Evolutionary conservation across 2,888 invertebrate species (phyloP).

Genomic region (Ischnura elegans): DNA sequence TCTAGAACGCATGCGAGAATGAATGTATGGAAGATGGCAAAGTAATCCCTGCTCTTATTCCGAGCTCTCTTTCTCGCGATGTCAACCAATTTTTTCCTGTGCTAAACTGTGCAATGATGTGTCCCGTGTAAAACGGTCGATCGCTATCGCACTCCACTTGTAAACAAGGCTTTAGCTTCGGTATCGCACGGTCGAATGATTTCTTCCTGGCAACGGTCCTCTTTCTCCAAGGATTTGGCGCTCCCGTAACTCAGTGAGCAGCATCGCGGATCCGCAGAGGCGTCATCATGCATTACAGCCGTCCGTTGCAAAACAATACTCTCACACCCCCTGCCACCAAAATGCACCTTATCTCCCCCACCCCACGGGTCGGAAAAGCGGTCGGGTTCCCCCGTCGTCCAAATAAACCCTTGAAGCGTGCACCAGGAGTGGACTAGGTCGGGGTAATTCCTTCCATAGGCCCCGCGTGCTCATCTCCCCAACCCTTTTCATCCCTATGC

Average conservation of each 20-base stretch:
- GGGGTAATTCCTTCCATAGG: background rate
- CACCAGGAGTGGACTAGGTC: slow-evolving; percentile 17
- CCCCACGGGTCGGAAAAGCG: background rate
- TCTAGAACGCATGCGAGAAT: no score
- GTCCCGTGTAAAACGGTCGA: no score
- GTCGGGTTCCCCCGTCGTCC: background rate
- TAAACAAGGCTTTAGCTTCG: background rate
- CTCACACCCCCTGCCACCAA: background rate
- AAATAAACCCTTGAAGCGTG: background rate
- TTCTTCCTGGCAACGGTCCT: background rate
- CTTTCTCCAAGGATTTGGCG: no score
- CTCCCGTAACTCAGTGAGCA: no score
- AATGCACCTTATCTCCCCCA: background rate
- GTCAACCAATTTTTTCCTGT: no score
- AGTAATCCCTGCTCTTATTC: no score
- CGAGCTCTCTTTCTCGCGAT: no score
- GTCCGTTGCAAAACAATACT: background rate
- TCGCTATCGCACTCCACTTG: no score
- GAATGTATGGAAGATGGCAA: no score
- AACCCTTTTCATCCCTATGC: background rate
- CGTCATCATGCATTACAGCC: background rate
- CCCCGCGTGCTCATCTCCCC: background rate
- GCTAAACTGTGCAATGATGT: no score
- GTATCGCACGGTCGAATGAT: background rate
- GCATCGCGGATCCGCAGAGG: background rate